Conservation (phyloP, 2,113 vertebrate species). For the Toxotes jaculatrix region DNA sequence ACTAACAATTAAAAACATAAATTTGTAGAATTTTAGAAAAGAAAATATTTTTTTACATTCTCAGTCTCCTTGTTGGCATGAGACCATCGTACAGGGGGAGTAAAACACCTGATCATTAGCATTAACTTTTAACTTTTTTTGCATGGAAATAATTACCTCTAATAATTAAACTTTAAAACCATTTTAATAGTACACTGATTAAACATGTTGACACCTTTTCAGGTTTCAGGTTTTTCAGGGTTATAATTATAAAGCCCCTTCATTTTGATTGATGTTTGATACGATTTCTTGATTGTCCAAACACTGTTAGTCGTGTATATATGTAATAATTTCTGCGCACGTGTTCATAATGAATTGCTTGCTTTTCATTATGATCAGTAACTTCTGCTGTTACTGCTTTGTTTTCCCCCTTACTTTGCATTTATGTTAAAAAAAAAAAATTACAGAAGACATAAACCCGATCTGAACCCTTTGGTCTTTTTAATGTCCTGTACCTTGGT, state of each 20-base stretch:
- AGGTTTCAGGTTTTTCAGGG: not conserved
- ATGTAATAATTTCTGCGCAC: not conserved
- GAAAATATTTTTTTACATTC: not conserved
- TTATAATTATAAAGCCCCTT: not conserved
- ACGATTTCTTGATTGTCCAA: not conserved
- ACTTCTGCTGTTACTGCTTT: not conserved
- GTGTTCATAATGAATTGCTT: not conserved
- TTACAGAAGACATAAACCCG: not conserved
- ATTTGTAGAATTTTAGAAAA: slow-evolving; percentile 16
- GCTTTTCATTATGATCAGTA: not conserved
- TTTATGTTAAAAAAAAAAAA: slow-evolving; percentile 24
- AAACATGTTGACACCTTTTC: not conserved
- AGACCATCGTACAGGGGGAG: not conserved
- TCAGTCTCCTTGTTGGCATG: not conserved
- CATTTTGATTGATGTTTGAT: not conserved
- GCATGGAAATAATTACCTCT: not conserved
- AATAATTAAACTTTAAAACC: not conserved
- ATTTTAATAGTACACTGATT: not conserved
- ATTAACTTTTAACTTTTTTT: not conserved
- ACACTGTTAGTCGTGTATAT: not conserved
- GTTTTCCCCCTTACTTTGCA: not conserved
- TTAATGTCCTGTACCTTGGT: slow-evolving; percentile 3
- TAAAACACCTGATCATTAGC: not conserved
- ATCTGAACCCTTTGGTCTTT: not conserved
- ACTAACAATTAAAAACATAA: not conserved